Evolutionary conservation across 2,888 invertebrate genomes (phyloP).

Genomic region (Emmelina monodactyla): DNA sequence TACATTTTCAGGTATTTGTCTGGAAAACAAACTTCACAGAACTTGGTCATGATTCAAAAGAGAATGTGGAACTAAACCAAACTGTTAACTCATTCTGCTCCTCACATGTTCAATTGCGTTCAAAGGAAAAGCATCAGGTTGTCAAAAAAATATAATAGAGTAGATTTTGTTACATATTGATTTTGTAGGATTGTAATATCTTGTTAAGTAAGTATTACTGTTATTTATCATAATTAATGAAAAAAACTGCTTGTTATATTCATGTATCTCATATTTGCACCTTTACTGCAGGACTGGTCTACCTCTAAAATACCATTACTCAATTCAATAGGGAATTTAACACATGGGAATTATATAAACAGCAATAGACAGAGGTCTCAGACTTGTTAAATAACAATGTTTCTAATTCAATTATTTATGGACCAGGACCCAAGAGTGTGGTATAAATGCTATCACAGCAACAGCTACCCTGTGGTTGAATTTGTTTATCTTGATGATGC

Average conservation of each 20-base stretch:
- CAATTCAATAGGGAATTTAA: background rate
- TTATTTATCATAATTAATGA: background rate
- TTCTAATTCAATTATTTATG: constrained; percentile 20
- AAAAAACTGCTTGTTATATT: background rate
- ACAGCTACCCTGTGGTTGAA: constrained; percentile 40
- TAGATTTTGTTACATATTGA: too few relatives aligned
- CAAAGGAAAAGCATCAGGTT: constrained; percentile 36
- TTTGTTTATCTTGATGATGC: constrained; percentile 45
- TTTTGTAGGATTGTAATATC: too few relatives aligned
- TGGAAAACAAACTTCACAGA: constrained; percentile 64
- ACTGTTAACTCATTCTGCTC: constrained; percentile 22
- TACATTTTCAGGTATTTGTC: constrained; percentile 51
- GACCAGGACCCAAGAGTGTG: constrained; percentile 47
- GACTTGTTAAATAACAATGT: background rate
- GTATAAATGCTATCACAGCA: constrained; percentile 54
- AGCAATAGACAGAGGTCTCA: background rate
- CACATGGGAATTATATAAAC: background rate
- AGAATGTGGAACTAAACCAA: constrained; percentile 33
- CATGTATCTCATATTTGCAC: background rate
- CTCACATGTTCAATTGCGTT: constrained; percentile 26
- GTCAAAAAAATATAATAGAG: constrained; percentile 35
- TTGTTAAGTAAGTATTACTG: too few relatives aligned
- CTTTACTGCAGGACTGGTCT: background rate
- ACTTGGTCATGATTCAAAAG: constrained; percentile 34
- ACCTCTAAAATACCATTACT: background rate